phyloP scores from a whole-genome alignment of 2,888 invertebrate species.

The Trichogramma dendrolimi region DNA sequence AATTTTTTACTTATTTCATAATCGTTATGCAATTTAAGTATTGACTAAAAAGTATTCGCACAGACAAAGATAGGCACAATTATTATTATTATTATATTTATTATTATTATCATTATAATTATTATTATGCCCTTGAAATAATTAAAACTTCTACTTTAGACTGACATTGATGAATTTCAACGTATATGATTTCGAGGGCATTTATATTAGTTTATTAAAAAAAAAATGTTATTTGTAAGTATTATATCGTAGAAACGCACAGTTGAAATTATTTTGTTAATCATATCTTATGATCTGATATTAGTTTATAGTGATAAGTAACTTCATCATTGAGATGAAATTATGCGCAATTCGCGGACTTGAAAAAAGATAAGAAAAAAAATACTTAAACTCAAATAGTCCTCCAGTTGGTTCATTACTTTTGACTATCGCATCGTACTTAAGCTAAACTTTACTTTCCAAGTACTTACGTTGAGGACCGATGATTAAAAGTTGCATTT shows the following conservation, averaged over 20 bases:
- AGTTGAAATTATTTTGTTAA: background rate
- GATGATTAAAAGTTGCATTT: background rate
- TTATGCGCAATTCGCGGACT: constrained; percentile 2
- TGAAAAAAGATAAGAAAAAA: constrained; percentile 3
- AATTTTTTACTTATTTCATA: background rate
- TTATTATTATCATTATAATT: background rate
- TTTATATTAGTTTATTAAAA: background rate
- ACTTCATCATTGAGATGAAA: constrained; percentile 2
- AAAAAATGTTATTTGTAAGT: constrained; percentile 1
- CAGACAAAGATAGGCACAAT: background rate
- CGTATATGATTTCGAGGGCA: background rate
- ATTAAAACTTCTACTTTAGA: background rate
- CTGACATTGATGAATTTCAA: constrained; percentile 2
- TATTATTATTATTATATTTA: background rate
- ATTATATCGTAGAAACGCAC: background rate
- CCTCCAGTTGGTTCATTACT: background rate
- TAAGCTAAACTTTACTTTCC: constrained; percentile 5
- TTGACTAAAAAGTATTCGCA: background rate
- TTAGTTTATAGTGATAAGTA: background rate
- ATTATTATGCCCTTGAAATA: too few relatives aligned
- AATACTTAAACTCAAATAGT: background rate
- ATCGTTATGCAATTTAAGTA: background rate
- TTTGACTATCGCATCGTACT: constrained; percentile 3
- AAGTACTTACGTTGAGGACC: too few relatives aligned
- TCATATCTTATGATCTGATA: constrained; percentile 5